Base-by-base conservation (phyloP, 2,888 invertebrate genomes). In the Agrochola litura region DNA sequence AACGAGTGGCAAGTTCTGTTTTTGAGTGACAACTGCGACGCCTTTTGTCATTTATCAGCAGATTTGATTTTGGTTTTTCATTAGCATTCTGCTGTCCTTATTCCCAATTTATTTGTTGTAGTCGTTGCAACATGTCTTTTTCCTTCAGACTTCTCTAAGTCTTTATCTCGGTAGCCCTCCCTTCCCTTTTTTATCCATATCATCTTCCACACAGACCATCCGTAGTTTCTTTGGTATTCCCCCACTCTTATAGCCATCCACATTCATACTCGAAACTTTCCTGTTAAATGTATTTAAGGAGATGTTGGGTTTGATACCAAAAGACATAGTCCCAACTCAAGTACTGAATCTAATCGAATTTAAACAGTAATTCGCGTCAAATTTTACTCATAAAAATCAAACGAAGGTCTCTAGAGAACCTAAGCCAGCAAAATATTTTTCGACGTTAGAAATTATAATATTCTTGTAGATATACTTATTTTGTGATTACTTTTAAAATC, bases 1-100 rank as follows among this genome's bases (percentile, higher is more conserved):
- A 95, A 95, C 87, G 90, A 92, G 89, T 78, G 84, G 81, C 86
- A 79, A 91, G 85, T 89, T 90, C 88, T 89, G 89, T 90, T 90
- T 91, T 74, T 83, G 87, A 89, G 77, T 87, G 89, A 90, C 89
- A 78, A 83, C 89, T 87, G 86, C 58, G 77, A 73, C 83, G 79
- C 82, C 78, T 75, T 73, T 69, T 76, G 75, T 72, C 73, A 71
- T 76, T 86, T 78, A 72, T 83, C 74, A 14, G 19, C 80, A 67
- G 70, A 75, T 83, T 83, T 66, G 30, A 63, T 49, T 79, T 69
- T 77, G 52, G 22, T 69, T 56, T 52, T 6, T 19, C 22, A 14
- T 30, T 4, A 4, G 12, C 6, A 49, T 19, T 46, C 1, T 25
- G 2, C 5, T 41, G 16, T 0, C 14, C 0, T 16, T n/a, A 0